Conservation (phyloP, 2,113 vertebrate species). For the Panurus biarmicus region DNA sequence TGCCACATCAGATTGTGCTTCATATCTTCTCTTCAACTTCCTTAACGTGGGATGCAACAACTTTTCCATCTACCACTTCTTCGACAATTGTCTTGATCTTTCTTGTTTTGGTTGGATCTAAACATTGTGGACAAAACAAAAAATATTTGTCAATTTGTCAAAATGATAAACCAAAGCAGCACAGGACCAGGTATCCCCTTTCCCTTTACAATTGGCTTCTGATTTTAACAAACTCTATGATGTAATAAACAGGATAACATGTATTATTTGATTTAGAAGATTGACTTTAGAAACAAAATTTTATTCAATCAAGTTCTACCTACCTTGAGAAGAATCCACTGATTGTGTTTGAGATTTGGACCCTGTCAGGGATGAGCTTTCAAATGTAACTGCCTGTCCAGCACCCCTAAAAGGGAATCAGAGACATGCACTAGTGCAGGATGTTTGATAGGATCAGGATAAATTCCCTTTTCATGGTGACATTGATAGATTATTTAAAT, state of each 20-base stretch:
- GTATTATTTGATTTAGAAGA: neutral
- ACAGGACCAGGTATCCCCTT: neutral
- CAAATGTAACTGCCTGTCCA: constrained; percentile 33
- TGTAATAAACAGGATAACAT: neutral
- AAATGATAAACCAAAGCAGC: neutral
- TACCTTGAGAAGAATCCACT: constrained; percentile 69
- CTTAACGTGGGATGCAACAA: constrained; percentile 69
- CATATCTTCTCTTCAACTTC: constrained; percentile 70
- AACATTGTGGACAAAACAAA: neutral
- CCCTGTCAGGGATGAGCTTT: constrained; percentile 37
- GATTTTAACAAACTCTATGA: neutral
- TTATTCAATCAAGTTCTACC: neutral
- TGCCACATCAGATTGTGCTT: neutral
- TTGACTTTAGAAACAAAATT: neutral
- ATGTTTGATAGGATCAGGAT: neutral
- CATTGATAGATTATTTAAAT: neutral
- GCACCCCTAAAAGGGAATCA: constrained; percentile 7
- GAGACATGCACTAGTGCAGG: neutral
- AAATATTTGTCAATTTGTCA: neutral
- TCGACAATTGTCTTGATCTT: constrained; percentile 75
- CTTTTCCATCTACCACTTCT: constrained; percentile 73
- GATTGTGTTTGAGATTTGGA: constrained; percentile 62
- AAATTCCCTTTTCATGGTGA: neutral
- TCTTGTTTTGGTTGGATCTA: constrained; percentile 71
- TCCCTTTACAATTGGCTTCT: neutral